Evolutionary conservation across 1,140 invertebrate species (phyloP).

Genomic region (Rhopalosiphum maidis): DNA sequence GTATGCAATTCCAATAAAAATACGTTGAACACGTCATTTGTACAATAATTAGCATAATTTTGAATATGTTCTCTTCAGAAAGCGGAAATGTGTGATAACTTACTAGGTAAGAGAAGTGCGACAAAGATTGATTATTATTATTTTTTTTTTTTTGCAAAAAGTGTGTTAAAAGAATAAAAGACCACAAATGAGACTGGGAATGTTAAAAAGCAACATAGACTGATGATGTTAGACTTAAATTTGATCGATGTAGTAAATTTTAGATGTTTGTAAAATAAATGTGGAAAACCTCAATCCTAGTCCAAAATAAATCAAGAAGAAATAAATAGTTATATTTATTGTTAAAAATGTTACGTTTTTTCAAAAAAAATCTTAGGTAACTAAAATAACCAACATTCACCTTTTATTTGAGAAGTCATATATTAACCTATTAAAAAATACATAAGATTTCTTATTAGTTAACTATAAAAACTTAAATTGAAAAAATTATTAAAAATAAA

Average conservation of each 20-base stretch:
- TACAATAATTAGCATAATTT: constrained; percentile 23
- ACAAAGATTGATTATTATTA: constrained; percentile 35
- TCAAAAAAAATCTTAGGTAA: neutral
- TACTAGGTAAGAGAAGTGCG: neutral
- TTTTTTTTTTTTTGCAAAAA: constrained; percentile 12
- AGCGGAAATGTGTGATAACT: neutral
- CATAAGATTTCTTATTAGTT: neutral
- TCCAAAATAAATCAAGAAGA: neutral
- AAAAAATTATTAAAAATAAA: neutral
- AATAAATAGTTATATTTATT: constrained; percentile 17
- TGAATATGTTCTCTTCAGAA: neutral
- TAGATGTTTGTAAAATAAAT: constrained; percentile 18
- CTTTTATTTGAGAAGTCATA: neutral
- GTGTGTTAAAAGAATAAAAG: constrained; percentile 4
- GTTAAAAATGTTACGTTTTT: neutral
- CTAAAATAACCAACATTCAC: neutral
- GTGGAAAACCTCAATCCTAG: constrained; percentile 5
- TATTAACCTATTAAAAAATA: neutral
- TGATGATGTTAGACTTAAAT: constrained; percentile 31
- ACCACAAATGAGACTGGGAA: neutral
- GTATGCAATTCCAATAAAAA: neutral
- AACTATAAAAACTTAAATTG: neutral
- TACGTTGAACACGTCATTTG: neutral
- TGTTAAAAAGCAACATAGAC: constrained; percentile 30
- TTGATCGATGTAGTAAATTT: constrained; percentile 24